phyloP scores from a whole-genome alignment of 2,113 vertebrate species.

The Pachyramphus minor region DNA sequence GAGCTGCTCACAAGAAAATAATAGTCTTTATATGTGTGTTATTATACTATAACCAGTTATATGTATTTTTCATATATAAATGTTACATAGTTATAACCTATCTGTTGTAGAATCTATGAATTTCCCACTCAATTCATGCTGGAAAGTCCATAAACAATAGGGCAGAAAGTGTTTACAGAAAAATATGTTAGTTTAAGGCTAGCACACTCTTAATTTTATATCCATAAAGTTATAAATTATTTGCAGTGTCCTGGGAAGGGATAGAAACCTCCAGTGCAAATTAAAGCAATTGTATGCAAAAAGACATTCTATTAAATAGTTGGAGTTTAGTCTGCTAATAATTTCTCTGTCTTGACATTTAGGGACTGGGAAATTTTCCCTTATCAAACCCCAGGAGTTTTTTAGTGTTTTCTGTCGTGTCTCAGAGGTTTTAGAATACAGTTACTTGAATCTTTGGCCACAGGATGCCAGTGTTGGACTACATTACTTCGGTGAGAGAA shows the following conservation, averaged over 20 bases:
- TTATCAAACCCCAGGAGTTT: not conserved
- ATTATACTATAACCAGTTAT: not conserved
- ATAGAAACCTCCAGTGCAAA: not conserved
- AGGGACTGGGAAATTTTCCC: not conserved
- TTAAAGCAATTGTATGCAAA: not conserved
- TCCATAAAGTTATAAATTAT: not conserved
- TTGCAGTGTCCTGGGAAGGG: not conserved
- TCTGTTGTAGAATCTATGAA: not conserved
- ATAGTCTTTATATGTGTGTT: not conserved
- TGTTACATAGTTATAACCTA: not conserved
- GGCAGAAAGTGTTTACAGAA: not conserved
- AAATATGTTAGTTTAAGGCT: not conserved
- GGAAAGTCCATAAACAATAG: not conserved
- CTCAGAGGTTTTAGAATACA: not conserved
- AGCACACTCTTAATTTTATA: not conserved
- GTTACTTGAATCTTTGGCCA: constrained; percentile 66
- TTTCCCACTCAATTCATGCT: not conserved
- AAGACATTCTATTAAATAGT: not conserved
- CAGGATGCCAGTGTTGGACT: constrained; percentile 81
- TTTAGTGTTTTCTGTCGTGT: not conserved
- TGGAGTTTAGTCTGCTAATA: not conserved
- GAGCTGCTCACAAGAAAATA: not conserved
- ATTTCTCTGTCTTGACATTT: not conserved
- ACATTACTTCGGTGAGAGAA: not conserved
- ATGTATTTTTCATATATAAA: not conserved